Evolutionary conservation across 2,797 vertebrate species (phyloP).

Genomic region (Hafferia zeledoni): DNA sequence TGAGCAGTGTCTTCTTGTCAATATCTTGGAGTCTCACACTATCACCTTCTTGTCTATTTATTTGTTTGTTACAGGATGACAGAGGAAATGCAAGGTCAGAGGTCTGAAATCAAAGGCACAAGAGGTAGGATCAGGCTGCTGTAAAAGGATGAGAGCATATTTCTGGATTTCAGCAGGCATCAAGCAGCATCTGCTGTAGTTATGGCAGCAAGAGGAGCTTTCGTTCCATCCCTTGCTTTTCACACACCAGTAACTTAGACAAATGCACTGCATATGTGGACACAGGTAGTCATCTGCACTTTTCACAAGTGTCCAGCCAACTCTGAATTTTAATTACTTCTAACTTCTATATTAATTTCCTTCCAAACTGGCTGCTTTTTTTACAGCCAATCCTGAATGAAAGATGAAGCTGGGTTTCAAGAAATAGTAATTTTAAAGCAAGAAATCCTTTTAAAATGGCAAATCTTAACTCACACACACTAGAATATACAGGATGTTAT

Average conservation of each 20-base stretch:
- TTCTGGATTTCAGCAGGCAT: slow-evolving; percentile 20
- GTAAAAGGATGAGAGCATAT: neutral
- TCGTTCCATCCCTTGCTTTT: slow-evolving; percentile 29
- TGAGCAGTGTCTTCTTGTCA: neutral
- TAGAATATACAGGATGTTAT: neutral
- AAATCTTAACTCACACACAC: neutral
- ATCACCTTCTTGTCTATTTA: neutral
- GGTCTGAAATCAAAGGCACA: neutral
- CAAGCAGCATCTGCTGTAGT: slow-evolving; percentile 59
- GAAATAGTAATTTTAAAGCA: neutral
- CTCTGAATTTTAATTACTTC: slow-evolving; percentile 62
- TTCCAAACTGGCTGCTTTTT: slow-evolving; percentile 26
- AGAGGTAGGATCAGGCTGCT: neutral
- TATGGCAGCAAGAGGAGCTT: slow-evolving; percentile 27
- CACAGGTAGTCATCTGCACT: slow-evolving; percentile 69
- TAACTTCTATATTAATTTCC: slow-evolving; percentile 17
- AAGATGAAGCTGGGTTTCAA: neutral
- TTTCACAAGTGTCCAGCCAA: slow-evolving; percentile 43
- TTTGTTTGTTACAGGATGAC: neutral
- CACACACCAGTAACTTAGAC: slow-evolving; percentile 48
- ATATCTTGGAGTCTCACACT: neutral
- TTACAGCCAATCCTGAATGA: neutral
- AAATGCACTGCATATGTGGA: slow-evolving; percentile 62
- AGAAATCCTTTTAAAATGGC: neutral
- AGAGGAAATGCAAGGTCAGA: neutral